Base-by-base conservation (phyloP, 2,888 invertebrate species). In the Eucriotettix oculatus region DNA sequence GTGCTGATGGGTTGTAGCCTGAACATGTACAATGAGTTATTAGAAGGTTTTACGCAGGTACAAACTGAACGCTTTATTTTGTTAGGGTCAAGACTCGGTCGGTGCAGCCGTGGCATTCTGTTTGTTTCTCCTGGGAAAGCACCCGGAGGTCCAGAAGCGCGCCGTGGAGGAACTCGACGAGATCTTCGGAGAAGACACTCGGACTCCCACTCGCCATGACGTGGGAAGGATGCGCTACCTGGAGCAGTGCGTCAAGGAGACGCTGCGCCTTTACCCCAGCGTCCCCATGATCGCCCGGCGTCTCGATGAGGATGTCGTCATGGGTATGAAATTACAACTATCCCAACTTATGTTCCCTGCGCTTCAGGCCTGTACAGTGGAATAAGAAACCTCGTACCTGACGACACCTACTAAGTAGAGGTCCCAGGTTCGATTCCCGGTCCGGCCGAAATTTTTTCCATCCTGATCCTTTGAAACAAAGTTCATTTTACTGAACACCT, bases 21-120 rank as follows among this genome's bases (percentile, higher is more conserved):
- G 29, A 29, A 29, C 29, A 29, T 29, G 7, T 29, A 5, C 7
- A 29, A 29, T 29, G 7, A 29, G 7, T 7, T 7, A 2, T 2
- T 7, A 2, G 29, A 7, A 29, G 29, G 3, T 29, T 5, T 29
- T 29, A 29, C 29, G 29, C 29, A 29, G 29, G 3, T 1, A 52
- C 7, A 16, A 29, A 2, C 2, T 29, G 29, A 29, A 5, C 29
- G 29, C 2, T 29, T 29, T 29, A 7, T 7, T 29, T 29, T 29
- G 16, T 42, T 62, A 75, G 75, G 82, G 82, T 0, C 82, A 82
- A 68, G 82, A 82, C 66, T 81, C 82, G 0, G 81, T 82, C 1
- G 79, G 79, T 1, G 75, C 80, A 0, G 78, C 79, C 0, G 70
- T 77, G 1, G 79, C 80, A 0, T 79, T 81, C 64, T 75, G 77